Base-by-base conservation (phyloP, 2,797 vertebrate genomes). In the Neosalanx taihuensis region DNA sequence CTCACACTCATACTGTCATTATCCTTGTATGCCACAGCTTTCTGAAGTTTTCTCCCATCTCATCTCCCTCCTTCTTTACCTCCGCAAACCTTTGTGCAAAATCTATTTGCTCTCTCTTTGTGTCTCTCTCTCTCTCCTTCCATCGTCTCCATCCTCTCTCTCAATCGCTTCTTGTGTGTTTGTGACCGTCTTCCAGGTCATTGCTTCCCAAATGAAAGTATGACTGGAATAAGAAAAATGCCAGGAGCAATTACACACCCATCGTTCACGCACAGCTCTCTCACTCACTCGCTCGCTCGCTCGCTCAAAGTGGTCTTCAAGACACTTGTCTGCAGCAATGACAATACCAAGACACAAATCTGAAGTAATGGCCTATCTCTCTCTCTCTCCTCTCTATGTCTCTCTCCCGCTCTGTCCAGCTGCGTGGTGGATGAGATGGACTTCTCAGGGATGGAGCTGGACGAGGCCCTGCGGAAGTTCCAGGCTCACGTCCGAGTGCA, bases 381-480 rank as follows among this genome's bases (percentile, higher is more conserved):
- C 46, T 7, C 26, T 66, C 60, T 56, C 57, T 65, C 35, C 35
- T 67, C 49, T 68, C 41, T 51, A 18, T 37, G 64, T 68, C 17
- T 18, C 58, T 75, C 6, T 76, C 64, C 73, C 67, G 79, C 65
- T 78, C 62, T 65, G 67, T 35, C 67, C 72, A 99, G 97, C 81
- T 99, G 97, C 23, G 97, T 99, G 46, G 98, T 99, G 77, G 98
- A 99, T 71, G 97, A 99, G 90, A 99, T 99, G 97, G 97, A 99
- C 87, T 99, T 99, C 87, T 97, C 96, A 0, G 93, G 95, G 76
- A 97, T 99, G 96, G 98, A 99, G 88, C 93, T 99, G 78, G 98
- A 99, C 53, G 97, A 99, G 88, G 98, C 98, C 41, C 93, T 99
- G 79, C 92, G 98, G 88, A 99, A 98, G 91, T 99, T 99, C 90